A percentile compares a stretch with the other conserved stretches of the same genome.
These are phyloP conservation scores for Liopterus haemorrhoidalis DNA, from an alignment of 2,888 invertebrate species.

Conservation along the genomic window DNA sequence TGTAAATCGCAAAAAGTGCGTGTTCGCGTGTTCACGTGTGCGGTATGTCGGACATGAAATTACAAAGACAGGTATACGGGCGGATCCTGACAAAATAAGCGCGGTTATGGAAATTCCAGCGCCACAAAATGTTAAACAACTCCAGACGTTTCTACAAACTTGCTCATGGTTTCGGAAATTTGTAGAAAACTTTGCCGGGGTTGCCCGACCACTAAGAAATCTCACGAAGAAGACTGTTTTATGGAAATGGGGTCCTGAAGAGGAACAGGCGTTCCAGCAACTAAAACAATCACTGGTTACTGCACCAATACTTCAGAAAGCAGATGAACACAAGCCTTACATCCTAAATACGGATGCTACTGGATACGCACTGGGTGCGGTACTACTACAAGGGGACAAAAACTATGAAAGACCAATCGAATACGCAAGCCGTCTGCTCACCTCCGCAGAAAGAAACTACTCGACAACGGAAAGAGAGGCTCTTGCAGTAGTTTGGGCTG, in stretches of 20 bases:
- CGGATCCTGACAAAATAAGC: neutral
- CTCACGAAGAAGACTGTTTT: slow-evolving; percentile 1
- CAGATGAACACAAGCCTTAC: slow-evolving; percentile 6
- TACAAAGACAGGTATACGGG: neutral
- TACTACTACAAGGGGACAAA: slow-evolving; percentile 25
- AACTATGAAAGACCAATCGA: slow-evolving; percentile 31
- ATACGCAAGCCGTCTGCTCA: slow-evolving; percentile 34
- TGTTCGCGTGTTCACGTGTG: neutral
- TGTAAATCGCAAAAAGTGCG: neutral
- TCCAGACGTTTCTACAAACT: neutral
- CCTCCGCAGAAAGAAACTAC: slow-evolving; percentile 39
- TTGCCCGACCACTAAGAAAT: neutral
- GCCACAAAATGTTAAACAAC: neutral
- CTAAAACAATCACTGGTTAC: too few species aligned
- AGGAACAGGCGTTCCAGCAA: too few species aligned
- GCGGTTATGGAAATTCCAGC: neutral
- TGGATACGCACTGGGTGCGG: slow-evolving; percentile 25
- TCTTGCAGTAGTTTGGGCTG: slow-evolving; percentile 34
- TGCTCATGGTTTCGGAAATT: neutral
- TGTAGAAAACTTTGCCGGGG: neutral
- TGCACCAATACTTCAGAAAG: slow-evolving; percentile 11
- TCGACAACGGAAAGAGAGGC: slow-evolving; percentile 43
- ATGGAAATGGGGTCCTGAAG: too few species aligned
- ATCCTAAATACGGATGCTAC: slow-evolving; percentile 23
- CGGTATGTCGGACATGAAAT: neutral